phyloP scores from a whole-genome alignment of 2,888 invertebrate genomes.

The Zhengitettix transpicula region DNA sequence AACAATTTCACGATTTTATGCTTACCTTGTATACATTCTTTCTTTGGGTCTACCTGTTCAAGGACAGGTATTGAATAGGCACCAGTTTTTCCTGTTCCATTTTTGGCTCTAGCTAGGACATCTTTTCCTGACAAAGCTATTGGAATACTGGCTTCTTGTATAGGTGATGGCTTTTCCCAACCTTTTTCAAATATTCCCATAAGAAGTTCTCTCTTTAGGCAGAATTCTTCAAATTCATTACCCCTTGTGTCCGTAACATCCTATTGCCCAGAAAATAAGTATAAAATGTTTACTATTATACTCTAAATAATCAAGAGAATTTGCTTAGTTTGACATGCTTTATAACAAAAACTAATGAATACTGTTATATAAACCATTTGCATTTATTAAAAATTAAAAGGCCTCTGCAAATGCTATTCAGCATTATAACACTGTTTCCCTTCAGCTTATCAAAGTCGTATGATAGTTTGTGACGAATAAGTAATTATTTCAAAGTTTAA shows the following conservation, averaged over 20 bases:
- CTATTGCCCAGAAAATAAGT: constrained; percentile 31
- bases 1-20: too few relatives aligned
- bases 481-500: too few relatives aligned
- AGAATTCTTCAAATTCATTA: constrained; percentile 99
- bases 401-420: too few relatives aligned
- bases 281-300: too few relatives aligned
- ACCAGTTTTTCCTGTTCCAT: constrained; percentile 98
- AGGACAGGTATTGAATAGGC: constrained; percentile 98
- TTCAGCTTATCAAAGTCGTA: too few relatives aligned
- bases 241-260: constrained; percentile 99
- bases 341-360: too few relatives aligned
- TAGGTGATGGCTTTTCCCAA: constrained; percentile 98
- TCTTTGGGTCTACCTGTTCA: constrained; percentile 79
- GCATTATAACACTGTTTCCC: too few relatives aligned
- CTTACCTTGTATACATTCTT: constrained; percentile 76
- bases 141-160: constrained; percentile 98
- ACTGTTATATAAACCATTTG: too few relatives aligned
- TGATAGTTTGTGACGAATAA: too few relatives aligned
- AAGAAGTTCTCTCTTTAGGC: constrained; percentile 86
- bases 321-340: too few relatives aligned
- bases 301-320: too few relatives aligned
- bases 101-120: constrained; percentile 95
- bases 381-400: too few relatives aligned
- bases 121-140: constrained; percentile 96
- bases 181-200: constrained; percentile 99